Percentiles rank a stretch among this genome's conserved stretches.
Evolutionary conservation across 2,797 vertebrate species (phyloP).

Genomic region (Balearica regulorum): DNA sequence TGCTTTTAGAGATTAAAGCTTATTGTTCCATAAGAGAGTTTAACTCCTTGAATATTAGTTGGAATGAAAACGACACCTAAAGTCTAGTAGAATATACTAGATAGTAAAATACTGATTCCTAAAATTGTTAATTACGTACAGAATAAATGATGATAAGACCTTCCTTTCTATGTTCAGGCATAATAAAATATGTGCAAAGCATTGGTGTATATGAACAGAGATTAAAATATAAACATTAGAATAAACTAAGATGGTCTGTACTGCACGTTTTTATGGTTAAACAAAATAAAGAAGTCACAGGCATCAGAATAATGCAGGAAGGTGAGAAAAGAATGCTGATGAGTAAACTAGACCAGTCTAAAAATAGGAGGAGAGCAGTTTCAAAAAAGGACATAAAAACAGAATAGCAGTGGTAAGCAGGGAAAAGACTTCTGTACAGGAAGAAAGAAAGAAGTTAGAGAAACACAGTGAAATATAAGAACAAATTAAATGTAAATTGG

Average conservation of each 20-base stretch:
- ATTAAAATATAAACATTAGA: not conserved
- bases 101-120: not conserved
- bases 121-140: not conserved
- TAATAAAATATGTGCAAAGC: not conserved
- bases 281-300: not conserved
- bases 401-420: not conserved
- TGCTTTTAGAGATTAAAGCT: not conserved
- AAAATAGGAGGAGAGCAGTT: not conserved
- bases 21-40: not conserved
- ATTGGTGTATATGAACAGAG: not conserved
- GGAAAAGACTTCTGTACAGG: not conserved
- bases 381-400: not conserved
- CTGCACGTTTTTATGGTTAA: not conserved
- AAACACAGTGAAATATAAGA: not conserved
- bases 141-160: not conserved
- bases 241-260: not conserved
- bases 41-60: not conserved
- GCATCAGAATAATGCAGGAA: not conserved
- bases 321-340: not conserved
- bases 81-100: not conserved
- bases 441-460: not conserved
- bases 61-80: not conserved
- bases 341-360: not conserved
- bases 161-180: not conserved
- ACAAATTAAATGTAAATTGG: not conserved